A percentile compares a stretch with the other conserved stretches of the same genome.
Evolutionary conservation across 2,888 invertebrate genomes (phyloP).

Genomic region (Conus canariensis): DNA sequence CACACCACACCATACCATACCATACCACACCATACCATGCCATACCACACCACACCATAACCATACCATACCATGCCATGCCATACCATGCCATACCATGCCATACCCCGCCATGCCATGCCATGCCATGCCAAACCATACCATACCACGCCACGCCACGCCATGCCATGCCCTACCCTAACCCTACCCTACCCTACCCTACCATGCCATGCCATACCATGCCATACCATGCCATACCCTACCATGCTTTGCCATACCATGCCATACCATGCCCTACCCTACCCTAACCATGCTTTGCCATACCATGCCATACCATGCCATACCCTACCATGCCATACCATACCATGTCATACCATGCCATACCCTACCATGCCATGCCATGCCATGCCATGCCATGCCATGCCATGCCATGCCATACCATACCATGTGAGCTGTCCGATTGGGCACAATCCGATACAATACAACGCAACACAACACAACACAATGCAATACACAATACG

Average conservation of each 20-base stretch:
- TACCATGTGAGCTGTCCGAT: conserved; percentile 11
- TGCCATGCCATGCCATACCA: conserved; percentile 40
- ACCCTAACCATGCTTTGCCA: background rate
- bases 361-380: conserved; percentile 40
- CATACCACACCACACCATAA: background rate
- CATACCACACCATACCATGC: conserved; percentile 13
- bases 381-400: conserved; percentile 48
- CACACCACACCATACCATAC: background rate
- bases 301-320: conserved; percentile 44
- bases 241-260: background rate
- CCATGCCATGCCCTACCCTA: conserved; percentile 9
- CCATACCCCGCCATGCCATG: background rate
- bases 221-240: background rate
- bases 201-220: background rate
- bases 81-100: background rate
- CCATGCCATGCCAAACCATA: background rate
- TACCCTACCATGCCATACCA: conserved; percentile 47
- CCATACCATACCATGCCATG: background rate
- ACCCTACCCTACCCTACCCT: background rate
- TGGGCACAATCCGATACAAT: background rate
- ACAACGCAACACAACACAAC: background rate
- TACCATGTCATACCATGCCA: conserved; percentile 40
- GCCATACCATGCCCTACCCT: background rate
- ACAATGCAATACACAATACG: conserved; percentile 26
- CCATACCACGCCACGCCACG: background rate